These are phyloP conservation scores for Leptoteleia sp. DNA, from an alignment of 1,140 invertebrate genomes.

Conservation along the genomic window DNA sequence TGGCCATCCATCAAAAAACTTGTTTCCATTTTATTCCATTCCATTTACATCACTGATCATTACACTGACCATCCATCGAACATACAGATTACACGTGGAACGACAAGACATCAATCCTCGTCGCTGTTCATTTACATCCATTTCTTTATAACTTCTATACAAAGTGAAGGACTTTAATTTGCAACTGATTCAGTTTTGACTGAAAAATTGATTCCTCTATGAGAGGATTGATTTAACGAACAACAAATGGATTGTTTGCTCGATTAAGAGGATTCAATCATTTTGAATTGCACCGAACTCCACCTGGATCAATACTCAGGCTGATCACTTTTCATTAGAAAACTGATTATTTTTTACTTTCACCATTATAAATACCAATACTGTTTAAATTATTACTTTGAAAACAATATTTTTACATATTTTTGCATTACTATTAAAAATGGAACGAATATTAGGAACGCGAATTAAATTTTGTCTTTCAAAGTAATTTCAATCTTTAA, in stretches of 20 bases:
- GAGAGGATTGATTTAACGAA: slow-evolving; percentile 42
- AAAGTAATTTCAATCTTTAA: too few relatives aligned
- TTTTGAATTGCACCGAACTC: slow-evolving; percentile 2
- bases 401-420: too few relatives aligned
- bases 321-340: slow-evolving; percentile 4
- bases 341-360: slow-evolving; percentile 15
- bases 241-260: slow-evolving; percentile 19
- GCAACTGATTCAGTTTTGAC: slow-evolving; percentile 1
- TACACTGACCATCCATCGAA: slow-evolving; percentile 18
- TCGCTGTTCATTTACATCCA: slow-evolving; percentile 40
- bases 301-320: background rate
- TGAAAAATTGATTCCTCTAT: slow-evolving; percentile 39
- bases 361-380: too few relatives aligned
- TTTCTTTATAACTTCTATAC: slow-evolving; percentile 39
- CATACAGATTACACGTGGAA: slow-evolving; percentile 31
- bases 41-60: slow-evolving; percentile 18
- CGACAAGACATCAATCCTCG: slow-evolving; percentile 38
- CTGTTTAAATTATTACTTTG: too few relatives aligned
- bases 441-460: too few relatives aligned
- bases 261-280: slow-evolving; percentile 23
- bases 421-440: too few relatives aligned
- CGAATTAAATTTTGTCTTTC: too few relatives aligned
- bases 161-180: slow-evolving; percentile 39
- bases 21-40: slow-evolving; percentile 2
- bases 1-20: slow-evolving; percentile 7